Evolutionary conservation across 2,888 invertebrate species (phyloP), one percentile per base, ranked within the genome.

Genomic region (Aethes cnicana): DNA sequence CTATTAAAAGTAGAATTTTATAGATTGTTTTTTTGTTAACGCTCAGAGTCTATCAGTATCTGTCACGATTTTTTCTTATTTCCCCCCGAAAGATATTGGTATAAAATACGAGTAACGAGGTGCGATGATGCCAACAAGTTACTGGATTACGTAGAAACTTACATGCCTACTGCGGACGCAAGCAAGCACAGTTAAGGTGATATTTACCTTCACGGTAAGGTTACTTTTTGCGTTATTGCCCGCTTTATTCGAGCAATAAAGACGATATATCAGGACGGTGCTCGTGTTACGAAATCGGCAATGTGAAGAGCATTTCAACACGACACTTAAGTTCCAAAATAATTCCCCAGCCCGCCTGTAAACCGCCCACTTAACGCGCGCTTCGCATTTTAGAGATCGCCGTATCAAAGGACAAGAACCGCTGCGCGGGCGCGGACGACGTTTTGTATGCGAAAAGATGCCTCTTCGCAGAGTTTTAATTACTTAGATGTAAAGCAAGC

Each of bases 281-380:
- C 62, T 63, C 69, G 66, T 61, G 63, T 81, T 81, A 70, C 77
- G 75, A 71, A 84, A 70, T 64, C 66, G 68, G 37, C 62, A 54
- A 62, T 59, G 60, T 53, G 63, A 65, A 63, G 68, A 69, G 66
- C 68, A 67, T 83, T 82, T 81, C 83, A 72, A 79, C 79, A 84
- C 64, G 57, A 66, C 72, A 80, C 68, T 86, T 81, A 87, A 85
- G 68, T 70, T 62, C 76, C 69, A 70, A 84, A 81, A 81, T 83
- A 77, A 86, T 82, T 69, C 72, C 69, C 65, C 58, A 48, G 63
- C 52, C 62, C 58, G 69, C 65, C 69, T 70, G 72, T 86, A 85
- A 87, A 85, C 70, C 74, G 66, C 63, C 62, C 68, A 72, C 69
- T 84, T 85, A 83, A 86, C 74, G 71, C 62, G 59, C 64, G 65